phyloP scores from a whole-genome alignment of 2,797 vertebrate species.

The Chromis chromis region DNA sequence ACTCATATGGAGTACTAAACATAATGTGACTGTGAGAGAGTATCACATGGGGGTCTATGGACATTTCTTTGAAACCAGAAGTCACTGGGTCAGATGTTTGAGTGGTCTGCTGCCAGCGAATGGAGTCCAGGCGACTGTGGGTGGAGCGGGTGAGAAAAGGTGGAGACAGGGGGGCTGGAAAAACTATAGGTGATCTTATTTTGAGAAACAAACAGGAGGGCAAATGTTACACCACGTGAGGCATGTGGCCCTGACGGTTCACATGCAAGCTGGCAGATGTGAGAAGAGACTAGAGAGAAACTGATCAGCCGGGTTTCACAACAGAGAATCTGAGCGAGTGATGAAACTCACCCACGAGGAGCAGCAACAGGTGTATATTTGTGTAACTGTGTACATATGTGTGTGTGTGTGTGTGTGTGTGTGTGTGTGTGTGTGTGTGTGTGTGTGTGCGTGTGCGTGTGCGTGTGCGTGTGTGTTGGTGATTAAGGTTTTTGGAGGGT shows the following conservation, averaged over 20 bases:
- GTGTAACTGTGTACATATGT: constrained; percentile 23
- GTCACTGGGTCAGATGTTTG: constrained; percentile 69
- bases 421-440: constrained; percentile 46
- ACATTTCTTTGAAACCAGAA: constrained; percentile 54
- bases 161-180: constrained; percentile 51
- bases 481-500: constrained; percentile 46
- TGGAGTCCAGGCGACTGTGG: constrained; percentile 48
- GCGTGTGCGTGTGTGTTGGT: constrained; percentile 51
- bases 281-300: constrained; percentile 45
- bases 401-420: constrained; percentile 32
- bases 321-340: constrained; percentile 79
- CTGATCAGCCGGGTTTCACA: constrained; percentile 75
- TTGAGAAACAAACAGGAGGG: constrained; percentile 85
- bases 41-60: constrained; percentile 24
- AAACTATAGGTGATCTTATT: constrained; percentile 84
- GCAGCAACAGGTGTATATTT: constrained; percentile 84
- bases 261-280: constrained; percentile 67
- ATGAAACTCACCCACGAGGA: constrained; percentile 82
- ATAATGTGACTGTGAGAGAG: constrained; percentile 41
- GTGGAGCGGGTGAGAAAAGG: constrained; percentile 47
- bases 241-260: constrained; percentile 66
- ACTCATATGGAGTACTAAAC: constrained; percentile 46
- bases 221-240: constrained; percentile 78
- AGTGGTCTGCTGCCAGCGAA: constrained; percentile 43
- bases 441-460: constrained; percentile 12